Base-by-base conservation (phyloP, 1,140 invertebrate species). In the Seison nebaliae region DNA sequence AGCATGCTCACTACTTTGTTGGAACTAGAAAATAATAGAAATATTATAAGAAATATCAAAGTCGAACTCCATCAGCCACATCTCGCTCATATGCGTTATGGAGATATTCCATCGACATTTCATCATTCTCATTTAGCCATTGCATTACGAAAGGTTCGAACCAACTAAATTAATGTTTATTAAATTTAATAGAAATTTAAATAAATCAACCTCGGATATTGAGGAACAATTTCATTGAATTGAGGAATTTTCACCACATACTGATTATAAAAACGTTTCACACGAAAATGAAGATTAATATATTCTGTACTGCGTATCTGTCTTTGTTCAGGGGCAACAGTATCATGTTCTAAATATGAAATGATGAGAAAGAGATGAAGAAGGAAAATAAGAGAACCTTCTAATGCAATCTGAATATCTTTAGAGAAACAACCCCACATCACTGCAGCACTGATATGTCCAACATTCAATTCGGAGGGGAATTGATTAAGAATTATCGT, bases 71-170 rank as follows among this genome's bases (percentile, higher is more conserved):
- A 63, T 96, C 88, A 59, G 86, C 83, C 62, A 88, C 91, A 65
- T 98, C 91, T 57, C 84, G 71, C 54, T 77, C 81, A 59, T 94
- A 96, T 49, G 91, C 91, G 61, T 84, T 83, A 52, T 94, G 76
- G 39, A 98, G 70, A 63, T 94, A 96, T 59, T 96, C 88, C 50
- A 96, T 66, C 1, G 86, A 96, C 3, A 94, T 84, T 49, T 94
- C 88, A 55, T 99, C 91, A 51, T 98, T 99, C 55, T 96, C 91
- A 58, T 96, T 96, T 4, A 99, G 66, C 91, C 91, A 98, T 57
- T 96, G 86, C 84, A 99, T 94, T 0, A 98, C 91, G 61, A 96
- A 98, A 2, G 88, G 84, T 53, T 96, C 86, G 59, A 98, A 98
- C 86, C 86, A 98, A 43, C 68, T 71, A 46, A 28, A 53, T 46